Evolutionary conservation across 2,888 invertebrate species (phyloP).

Genomic region (Agrochola macilenta): DNA sequence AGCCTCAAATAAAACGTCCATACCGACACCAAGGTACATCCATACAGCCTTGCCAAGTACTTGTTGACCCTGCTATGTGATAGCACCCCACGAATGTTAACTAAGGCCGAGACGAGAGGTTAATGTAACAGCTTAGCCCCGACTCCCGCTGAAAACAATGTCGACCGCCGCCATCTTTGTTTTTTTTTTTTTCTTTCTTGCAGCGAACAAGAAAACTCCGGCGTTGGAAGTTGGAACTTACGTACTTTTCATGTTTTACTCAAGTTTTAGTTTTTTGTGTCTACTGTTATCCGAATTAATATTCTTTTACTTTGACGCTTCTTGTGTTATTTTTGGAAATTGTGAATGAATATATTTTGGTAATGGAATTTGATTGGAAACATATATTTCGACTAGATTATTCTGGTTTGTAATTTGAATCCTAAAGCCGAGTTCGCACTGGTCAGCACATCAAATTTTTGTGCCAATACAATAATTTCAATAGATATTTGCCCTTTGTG

Average conservation of each 20-base stretch:
- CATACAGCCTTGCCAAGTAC: slow-evolving; percentile 33
- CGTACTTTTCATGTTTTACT: slow-evolving; percentile 65
- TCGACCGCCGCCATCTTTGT: slow-evolving; percentile 73
- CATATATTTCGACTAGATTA: neutral
- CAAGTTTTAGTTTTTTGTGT: slow-evolving; percentile 60
- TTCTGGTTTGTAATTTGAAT: neutral
- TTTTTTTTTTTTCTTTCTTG: slow-evolving; percentile 68
- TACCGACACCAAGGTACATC: neutral
- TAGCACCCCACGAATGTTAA: slow-evolving; percentile 80
- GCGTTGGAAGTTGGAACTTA: slow-evolving; percentile 69
- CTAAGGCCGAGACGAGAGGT: slow-evolving; percentile 82
- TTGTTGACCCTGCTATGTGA: slow-evolving; percentile 76
- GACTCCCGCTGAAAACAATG: slow-evolving; percentile 80
- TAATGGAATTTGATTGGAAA: neutral
- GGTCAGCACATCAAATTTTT: neutral
- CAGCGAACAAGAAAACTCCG: slow-evolving; percentile 72
- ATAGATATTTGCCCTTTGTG: neutral
- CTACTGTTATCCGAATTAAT: slow-evolving; percentile 50
- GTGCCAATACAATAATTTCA: neutral
- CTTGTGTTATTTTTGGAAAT: slow-evolving; percentile 26
- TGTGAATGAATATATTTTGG: neutral
- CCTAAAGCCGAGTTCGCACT: neutral
- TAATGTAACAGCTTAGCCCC: slow-evolving; percentile 86
- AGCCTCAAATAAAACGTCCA: neutral
- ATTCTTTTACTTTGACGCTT: slow-evolving; percentile 49